Percentiles rank a stretch among this genome's conserved stretches.
phyloP scores from a whole-genome alignment of 1,140 invertebrate species.

The Heliconius melpomene region DNA sequence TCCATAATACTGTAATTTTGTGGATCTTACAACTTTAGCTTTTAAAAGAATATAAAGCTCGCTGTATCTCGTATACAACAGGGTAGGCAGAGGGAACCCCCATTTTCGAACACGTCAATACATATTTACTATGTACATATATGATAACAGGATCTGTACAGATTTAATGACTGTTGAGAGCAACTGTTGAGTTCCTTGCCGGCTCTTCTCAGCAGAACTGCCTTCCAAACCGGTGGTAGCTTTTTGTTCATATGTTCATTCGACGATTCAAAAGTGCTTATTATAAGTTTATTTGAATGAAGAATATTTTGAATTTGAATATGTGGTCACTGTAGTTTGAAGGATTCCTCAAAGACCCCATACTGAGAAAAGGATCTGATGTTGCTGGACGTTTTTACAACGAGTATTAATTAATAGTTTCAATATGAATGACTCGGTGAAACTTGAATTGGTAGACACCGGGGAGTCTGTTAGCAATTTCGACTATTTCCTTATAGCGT shows the following conservation, averaged over 20 bases:
- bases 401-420: constrained; percentile 56
- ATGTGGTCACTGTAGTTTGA: not conserved
- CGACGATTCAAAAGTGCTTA: too few species aligned
- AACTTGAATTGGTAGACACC: constrained; percentile 30
- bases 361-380: constrained; percentile 48
- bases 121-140: too few species aligned
- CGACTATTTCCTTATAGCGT: not conserved
- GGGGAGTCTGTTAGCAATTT: constrained; percentile 15
- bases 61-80: too few species aligned
- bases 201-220: too few species aligned
- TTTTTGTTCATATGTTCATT: too few species aligned
- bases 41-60: not conserved
- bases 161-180: too few species aligned
- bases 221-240: too few species aligned
- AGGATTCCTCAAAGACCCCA: constrained; percentile 43
- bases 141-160: not conserved
- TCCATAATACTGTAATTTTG: not conserved
- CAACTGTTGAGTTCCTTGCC: too few species aligned
- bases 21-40: not conserved
- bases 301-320: too few species aligned
- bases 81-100: too few species aligned
- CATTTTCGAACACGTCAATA: too few species aligned
- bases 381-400: constrained; percentile 41
- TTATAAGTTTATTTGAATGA: too few species aligned
- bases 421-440: constrained; percentile 45